Evolutionary conservation across 1,140 invertebrate species (phyloP), one percentile per base, ranked within the genome.

Genomic region (Caenorhabditis tropicalis): DNA sequence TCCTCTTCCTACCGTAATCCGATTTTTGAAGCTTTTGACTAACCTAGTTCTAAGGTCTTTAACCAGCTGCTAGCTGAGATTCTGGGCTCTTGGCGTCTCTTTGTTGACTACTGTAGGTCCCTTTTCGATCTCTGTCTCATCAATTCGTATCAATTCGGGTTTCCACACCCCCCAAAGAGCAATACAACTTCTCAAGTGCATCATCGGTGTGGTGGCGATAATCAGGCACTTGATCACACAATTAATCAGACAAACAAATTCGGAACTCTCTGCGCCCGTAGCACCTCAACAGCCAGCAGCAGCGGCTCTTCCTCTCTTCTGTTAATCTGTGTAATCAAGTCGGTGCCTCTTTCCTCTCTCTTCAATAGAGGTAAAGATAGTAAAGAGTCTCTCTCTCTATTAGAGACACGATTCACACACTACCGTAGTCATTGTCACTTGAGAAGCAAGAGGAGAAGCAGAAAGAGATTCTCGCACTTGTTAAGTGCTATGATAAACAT

Each of bases 321-420:
- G 65, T 74, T 74, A 74, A 74, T 74, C 65, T 74, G 65, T 74
- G 65, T 74, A 74, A 74, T 74, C 65, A 74, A 74, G 65, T 74
- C 65, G 65, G 12, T 65, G 29, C n/a, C 33, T 51, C 48, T 51
- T 1, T 19, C n/a, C 9, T 21, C n/a, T 21, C n/a, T 21, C 49
- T 39, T 70, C 19, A n/a, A 70, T 70, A 27, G 56, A n/a, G 39
- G 39, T 6, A 16, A 36, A 36, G 19, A 65, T 65, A 65, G 29
- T 21, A 65, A 10, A 31, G 16, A 33, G 31, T 16, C 9, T n/a
- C n/a, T n/a, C n/a, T n/a, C n/a, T n/a, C n/a, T n/a, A n/a, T n/a
- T n/a, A n/a, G n/a, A n/a, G 16, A 65, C 58, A 74, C 65, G 36
- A 74, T 74, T 74, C 65, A 74, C 65, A 74, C 65, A 74, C 65